Conservation (phyloP, 2,888 invertebrate species). For the Altica lythri region DNA sequence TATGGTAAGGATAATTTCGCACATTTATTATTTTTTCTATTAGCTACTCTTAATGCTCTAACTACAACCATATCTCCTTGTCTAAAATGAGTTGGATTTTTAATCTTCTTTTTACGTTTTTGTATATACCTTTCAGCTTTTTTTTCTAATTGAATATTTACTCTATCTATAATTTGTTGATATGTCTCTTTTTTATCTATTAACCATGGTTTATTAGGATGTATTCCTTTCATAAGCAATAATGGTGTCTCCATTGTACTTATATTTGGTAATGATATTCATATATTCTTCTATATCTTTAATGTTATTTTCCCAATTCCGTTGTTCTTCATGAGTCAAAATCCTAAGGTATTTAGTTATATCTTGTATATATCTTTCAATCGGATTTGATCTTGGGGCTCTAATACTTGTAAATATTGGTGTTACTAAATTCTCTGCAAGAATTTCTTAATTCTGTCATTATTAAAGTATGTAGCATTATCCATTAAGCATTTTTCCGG, state of each 20-base stretch:
- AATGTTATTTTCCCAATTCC: too few relatives aligned
- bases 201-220: background rate
- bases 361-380: constrained; percentile 1
- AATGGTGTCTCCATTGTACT: background rate
- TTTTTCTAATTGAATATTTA: background rate
- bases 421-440: background rate
- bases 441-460: background rate
- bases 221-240: background rate
- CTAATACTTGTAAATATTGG: too few relatives aligned
- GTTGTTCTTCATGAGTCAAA: background rate
- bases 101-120: background rate
- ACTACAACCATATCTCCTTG: background rate
- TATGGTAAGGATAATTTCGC: constrained; percentile 1
- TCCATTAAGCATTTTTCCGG: background rate
- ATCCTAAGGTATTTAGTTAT: background rate
- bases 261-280: background rate
- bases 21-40: background rate
- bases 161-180: background rate
- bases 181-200: background rate
- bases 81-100: background rate
- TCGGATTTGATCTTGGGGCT: constrained; percentile 1
- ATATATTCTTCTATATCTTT: background rate
- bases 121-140: background rate
- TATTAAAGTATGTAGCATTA: background rate
- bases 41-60: background rate